Base-by-base conservation (phyloP, 2,797 vertebrate genomes). In the Argya squamiceps region DNA sequence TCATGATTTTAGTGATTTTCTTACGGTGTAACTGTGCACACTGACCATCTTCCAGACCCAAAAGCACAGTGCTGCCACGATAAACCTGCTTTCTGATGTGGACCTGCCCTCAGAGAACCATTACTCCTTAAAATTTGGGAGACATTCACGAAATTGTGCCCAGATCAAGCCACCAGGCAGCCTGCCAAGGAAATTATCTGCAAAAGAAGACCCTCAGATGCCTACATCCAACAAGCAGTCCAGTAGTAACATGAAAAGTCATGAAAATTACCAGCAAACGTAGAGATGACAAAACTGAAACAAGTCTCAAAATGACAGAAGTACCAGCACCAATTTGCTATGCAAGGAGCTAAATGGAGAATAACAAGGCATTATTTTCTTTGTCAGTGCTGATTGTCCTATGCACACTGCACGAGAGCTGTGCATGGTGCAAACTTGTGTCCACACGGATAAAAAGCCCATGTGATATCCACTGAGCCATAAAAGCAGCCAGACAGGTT, bases 341-440 rank as follows among this genome's bases (percentile, higher is more conserved):
- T 7, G 4, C 0, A 1, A 52, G 24, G 22, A 64, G 5, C 8
- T 69, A 58, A 58, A 34, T 0, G 2, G 15, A 36, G 18, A 63
- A 69, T 29, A 58, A n/a, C 1, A 36, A 36, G 8, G 11, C 12
- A 29, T 13, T 32, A 6, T 29, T 7, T 26, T 36, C 67, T 67
- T 24, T 63, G 44, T 17, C 21, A 32, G 12, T 60, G 8, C 27
- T 84, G 55, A 59, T 8, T 50, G 18, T 34, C 7, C 10, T 34
- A 12, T 21, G 17, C 13, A 27, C 22, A 8, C 15, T 30, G 12
- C 43, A 44, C 0, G 0, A 67, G 75, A 49, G 8, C 11, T 44
- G 18, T 12, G 22, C 8, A 11, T 23, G 17, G 3, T 19, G 8
- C 5, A 63, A 21, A 14, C 18, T 83, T 49, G 15, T 64, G 24